Evolutionary conservation across 2,888 invertebrate species (phyloP).

Genomic region (Chloroclystis v-ata): DNA sequence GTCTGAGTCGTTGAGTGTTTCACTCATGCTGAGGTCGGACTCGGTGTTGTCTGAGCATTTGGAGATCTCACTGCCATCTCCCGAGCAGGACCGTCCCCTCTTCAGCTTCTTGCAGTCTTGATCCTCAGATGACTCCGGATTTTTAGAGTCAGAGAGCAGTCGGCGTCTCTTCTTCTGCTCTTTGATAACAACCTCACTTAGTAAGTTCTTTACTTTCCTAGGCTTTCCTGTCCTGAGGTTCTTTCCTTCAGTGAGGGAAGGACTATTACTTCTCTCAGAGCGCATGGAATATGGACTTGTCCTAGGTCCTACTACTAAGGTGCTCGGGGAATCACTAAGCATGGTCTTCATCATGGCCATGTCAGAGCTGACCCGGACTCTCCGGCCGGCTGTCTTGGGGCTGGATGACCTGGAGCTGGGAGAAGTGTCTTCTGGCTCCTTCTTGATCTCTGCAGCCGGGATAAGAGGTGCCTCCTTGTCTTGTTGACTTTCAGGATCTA

Average conservation of each 20-base stretch:
- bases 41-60: conserved; percentile 80
- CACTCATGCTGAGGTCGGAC: conserved; percentile 81
- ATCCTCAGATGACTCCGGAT: conserved; percentile 51
- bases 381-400: conserved; percentile 64
- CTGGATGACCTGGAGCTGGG: conserved; percentile 70
- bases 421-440: conserved; percentile 65
- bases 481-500: conserved; percentile 52
- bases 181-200: conserved; percentile 78
- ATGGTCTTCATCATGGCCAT: conserved; percentile 70
- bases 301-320: conserved; percentile 59
- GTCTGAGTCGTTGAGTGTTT: conserved; percentile 67
- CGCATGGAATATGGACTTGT: conserved; percentile 80
- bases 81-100: conserved; percentile 69
- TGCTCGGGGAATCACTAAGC: conserved; percentile 59
- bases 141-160: conserved; percentile 76
- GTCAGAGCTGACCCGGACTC: conserved; percentile 66
- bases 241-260: conserved; percentile 70
- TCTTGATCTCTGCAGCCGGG: conserved; percentile 68
- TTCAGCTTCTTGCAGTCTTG: conserved; percentile 66
- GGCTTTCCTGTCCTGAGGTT: conserved; percentile 82
- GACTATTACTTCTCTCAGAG: conserved; percentile 77
- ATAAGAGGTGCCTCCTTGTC: conserved; percentile 63
- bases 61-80: conserved; percentile 79
- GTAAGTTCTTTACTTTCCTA: conserved; percentile 77
- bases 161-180: conserved; percentile 76